Conservation (phyloP, 2,888 invertebrate genomes). For the Argynnis bischoffii region DNA sequence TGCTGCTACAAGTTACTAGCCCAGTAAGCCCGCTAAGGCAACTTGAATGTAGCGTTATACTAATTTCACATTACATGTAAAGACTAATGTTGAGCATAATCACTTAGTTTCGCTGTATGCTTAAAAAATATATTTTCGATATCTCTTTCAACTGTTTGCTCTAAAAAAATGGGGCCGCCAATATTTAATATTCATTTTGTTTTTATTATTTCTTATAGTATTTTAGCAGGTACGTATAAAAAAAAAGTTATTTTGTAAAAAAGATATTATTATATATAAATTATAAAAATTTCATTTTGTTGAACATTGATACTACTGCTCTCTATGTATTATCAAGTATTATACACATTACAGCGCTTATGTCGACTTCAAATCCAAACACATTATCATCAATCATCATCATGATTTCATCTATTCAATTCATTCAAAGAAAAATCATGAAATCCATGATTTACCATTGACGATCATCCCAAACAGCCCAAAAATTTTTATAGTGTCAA, state of each 20-base stretch:
- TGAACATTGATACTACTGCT: slow-evolving; percentile 11
- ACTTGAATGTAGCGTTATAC: slow-evolving; percentile 26
- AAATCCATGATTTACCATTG: too few relatives aligned
- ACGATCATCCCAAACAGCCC: too few relatives aligned
- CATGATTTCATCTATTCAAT: too few relatives aligned
- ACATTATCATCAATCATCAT: too few relatives aligned
- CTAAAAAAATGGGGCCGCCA: slow-evolving; percentile 26
- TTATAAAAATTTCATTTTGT: not conserved
- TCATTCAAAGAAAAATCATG: too few relatives aligned
- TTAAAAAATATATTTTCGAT: slow-evolving; percentile 24
- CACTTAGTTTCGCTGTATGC: not conserved
- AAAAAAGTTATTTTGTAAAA: not conserved
- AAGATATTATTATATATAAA: not conserved
- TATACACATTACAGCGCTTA: too few relatives aligned
- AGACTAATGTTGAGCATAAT: slow-evolving; percentile 9
- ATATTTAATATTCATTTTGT: slow-evolving; percentile 15
- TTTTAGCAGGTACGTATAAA: slow-evolving; percentile 8
- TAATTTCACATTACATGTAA: slow-evolving; percentile 21
- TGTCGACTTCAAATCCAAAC: too few relatives aligned
- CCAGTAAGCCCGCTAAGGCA: slow-evolving; percentile 21
- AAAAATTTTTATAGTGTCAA: too few relatives aligned
- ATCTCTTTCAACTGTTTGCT: slow-evolving; percentile 31
- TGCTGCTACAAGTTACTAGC: slow-evolving; percentile 23
- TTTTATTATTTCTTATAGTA: slow-evolving; percentile 10
- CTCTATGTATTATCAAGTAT: not conserved